Conservation (phyloP, 2,113 vertebrate genomes). For the Vidua macroura region DNA sequence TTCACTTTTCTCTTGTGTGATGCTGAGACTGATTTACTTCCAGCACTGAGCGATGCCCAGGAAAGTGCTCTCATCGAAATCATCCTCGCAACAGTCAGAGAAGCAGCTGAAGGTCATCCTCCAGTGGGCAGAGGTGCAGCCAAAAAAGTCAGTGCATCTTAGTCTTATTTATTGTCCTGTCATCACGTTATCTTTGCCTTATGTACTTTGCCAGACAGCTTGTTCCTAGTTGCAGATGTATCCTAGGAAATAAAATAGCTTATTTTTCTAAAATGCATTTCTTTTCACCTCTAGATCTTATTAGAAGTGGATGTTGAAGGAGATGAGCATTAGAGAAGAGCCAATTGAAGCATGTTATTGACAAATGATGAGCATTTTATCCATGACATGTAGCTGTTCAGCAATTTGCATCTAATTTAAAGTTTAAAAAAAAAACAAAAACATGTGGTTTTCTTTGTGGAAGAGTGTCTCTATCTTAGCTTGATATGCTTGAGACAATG, state of each 20-base stretch:
- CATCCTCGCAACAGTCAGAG: constrained; percentile 80
- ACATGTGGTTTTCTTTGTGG: neutral
- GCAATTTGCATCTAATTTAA: neutral
- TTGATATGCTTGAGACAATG: neutral
- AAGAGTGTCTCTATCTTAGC: neutral
- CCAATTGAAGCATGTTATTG: neutral
- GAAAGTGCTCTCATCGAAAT: constrained; percentile 81
- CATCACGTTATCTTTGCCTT: neutral
- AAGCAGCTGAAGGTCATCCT: constrained; percentile 83
- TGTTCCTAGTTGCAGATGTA: neutral
- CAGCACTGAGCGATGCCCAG: constrained; percentile 74
- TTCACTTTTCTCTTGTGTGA: neutral
- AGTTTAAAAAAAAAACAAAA: neutral
- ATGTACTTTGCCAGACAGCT: neutral
- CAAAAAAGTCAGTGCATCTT: constrained; percentile 79
- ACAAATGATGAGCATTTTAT: neutral
- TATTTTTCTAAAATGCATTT: neutral
- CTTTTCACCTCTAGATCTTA: neutral
- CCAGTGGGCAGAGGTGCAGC: constrained; percentile 80
- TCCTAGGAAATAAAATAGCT: neutral
- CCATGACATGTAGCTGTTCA: neutral
- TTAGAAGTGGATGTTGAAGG: neutral
- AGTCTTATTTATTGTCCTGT: neutral
- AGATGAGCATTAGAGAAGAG: neutral
- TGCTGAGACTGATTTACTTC: constrained; percentile 42